Evolutionary conservation across 2,113 vertebrate species (phyloP).

Genomic region (Tenrec ecaudatus): DNA sequence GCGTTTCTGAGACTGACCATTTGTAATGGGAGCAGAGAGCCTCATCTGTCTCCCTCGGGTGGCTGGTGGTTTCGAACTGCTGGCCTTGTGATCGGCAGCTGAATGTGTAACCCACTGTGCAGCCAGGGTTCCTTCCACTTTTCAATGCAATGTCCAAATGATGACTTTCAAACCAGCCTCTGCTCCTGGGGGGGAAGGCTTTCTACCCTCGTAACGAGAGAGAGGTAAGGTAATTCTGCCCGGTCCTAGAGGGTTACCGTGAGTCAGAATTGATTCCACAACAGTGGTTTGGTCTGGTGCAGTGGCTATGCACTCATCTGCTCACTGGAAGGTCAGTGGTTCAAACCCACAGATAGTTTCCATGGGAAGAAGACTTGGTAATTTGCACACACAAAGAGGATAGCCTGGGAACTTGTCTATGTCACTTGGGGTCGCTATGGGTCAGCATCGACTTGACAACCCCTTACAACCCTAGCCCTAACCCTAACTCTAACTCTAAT

Average conservation of each 20-base stretch:
- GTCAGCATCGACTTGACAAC: neutral
- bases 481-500: too few species aligned
- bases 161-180: constrained; percentile 29
- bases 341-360: neutral
- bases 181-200: neutral
- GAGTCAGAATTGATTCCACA: too few species aligned
- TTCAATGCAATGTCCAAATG: neutral
- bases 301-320: neutral
- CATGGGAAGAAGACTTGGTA: neutral
- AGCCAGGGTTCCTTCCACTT: too few species aligned
- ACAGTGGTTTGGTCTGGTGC: neutral
- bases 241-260: too few species aligned
- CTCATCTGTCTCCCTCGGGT: too few species aligned
- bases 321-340: neutral
- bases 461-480: too few species aligned
- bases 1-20: too few species aligned
- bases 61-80: too few species aligned
- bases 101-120: too few species aligned
- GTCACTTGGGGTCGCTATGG: neutral
- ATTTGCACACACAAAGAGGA: neutral
- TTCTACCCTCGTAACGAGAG: neutral
- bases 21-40: too few species aligned
- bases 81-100: too few species aligned
- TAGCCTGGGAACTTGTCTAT: neutral
- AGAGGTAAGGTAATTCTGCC: neutral